These are phyloP conservation scores for Scomberomorus guttatus DNA, from an alignment of 2,797 vertebrate genomes.

Conservation along the genomic window DNA sequence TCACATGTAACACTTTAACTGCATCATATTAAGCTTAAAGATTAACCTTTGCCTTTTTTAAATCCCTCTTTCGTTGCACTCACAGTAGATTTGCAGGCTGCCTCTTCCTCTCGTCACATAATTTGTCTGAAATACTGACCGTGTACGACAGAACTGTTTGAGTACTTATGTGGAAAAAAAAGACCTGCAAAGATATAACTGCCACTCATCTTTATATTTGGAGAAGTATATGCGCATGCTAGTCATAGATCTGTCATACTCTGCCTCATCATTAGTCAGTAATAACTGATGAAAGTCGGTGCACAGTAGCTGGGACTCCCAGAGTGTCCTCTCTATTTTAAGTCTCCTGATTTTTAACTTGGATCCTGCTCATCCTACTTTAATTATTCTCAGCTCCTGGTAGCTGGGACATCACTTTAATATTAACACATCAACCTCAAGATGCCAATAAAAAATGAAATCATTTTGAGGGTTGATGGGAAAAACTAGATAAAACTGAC, in stretches of 20 bases:
- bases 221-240: background rate
- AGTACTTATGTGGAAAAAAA: slow-evolving; percentile 10
- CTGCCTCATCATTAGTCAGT: slow-evolving; percentile 27
- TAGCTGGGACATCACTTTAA: background rate
- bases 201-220: slow-evolving; percentile 19
- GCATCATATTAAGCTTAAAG: background rate
- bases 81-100: background rate
- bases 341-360: slow-evolving; percentile 13
- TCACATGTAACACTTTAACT: slow-evolving; percentile 13
- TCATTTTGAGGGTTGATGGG: background rate
- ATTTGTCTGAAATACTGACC: slow-evolving; percentile 1
- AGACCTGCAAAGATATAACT: slow-evolving; percentile 5
- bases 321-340: slow-evolving; percentile 25
- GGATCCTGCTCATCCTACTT: slow-evolving; percentile 8
- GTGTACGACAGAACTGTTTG: background rate
- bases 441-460: background rate
- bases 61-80: background rate
- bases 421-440: background rate
- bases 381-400: background rate
- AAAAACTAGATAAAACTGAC: background rate
- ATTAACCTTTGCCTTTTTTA: background rate
- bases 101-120: background rate
- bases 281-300: slow-evolving; percentile 30
- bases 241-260: slow-evolving; percentile 26
- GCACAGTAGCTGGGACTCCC: slow-evolving; percentile 23